Percentiles rank a stretch among this genome's conserved stretches.
Evolutionary conservation across 1,140 invertebrate genomes (phyloP).

Genomic region (Bombus confusus): DNA sequence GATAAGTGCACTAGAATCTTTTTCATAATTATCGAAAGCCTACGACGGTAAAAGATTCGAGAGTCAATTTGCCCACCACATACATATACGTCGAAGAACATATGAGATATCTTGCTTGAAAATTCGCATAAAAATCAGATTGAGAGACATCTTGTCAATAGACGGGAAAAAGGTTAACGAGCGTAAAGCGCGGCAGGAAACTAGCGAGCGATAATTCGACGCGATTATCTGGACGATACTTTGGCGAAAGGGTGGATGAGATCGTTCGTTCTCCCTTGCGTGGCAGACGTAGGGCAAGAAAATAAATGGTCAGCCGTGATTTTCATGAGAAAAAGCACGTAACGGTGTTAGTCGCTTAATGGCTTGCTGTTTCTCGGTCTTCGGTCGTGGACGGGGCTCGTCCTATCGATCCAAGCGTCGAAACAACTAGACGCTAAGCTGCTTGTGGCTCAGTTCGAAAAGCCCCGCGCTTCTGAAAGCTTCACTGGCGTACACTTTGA

Average conservation of each 20-base stretch:
- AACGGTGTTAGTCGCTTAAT: conserved; percentile 30
- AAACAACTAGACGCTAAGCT: conserved; percentile 16
- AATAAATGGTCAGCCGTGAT: conserved; percentile 29
- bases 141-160: not conserved
- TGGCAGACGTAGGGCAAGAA: not conserved
- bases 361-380: conserved; percentile 37
- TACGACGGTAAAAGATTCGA: too few relatives aligned
- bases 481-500: not conserved
- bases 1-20: too few relatives aligned
- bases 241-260: not conserved
- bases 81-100: too few relatives aligned
- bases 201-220: not conserved
- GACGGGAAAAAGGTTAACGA: not conserved
- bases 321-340: conserved; percentile 34
- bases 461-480: conserved; percentile 10
- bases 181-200: not conserved
- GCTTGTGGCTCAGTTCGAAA: conserved; percentile 5
- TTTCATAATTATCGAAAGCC: too few relatives aligned
- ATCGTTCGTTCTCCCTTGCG: not conserved
- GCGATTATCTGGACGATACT: conserved; percentile 8
- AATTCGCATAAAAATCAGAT: not conserved
- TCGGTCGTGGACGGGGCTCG: not conserved
- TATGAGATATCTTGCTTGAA: not conserved
- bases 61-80: too few relatives aligned
- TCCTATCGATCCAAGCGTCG: not conserved